Evolutionary conservation across 2,797 vertebrate genomes (phyloP), one percentile per base, ranked within the genome.

Genomic region (Morus bassanus): DNA sequence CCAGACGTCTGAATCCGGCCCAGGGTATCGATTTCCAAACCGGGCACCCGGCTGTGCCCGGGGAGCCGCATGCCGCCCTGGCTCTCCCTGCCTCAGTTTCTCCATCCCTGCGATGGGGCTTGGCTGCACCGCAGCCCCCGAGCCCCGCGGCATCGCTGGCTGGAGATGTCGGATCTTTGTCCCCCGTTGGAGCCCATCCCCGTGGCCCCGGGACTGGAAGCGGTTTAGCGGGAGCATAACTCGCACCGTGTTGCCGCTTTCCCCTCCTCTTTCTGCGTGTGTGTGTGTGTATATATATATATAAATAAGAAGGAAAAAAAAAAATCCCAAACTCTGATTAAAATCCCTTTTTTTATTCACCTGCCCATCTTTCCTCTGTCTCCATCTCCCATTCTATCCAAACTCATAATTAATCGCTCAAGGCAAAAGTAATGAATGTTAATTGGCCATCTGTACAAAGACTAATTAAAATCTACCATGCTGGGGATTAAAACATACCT

Each of bases 401-500:
- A 98, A 98, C 98, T 98, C 98, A 98, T 98, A 98, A 98, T 98
- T 98, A 98, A 98, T 98, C 97, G 98, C 98, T 98, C 98, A 98
- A 98, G 98, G 98, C 98, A 98, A 98, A 98, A 98, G 98, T 98
- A 98, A 98, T 98, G 98, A 98, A 98, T 98, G 98, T 98, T 98
- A 99, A 98, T 99, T 98, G 98, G 98, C 98, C 98, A 98, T 98
- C 98, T 98, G 98, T 98, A 98, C 98, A 98, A 98, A 98, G 98
- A 98, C 98, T 98, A 98, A 98, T 98, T 99, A 98, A 98, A 98
- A 98, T 98, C 98, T 98, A 98, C 98, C 98, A 98, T 98, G 98
- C 98, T 98, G 98, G 98, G 98, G 98, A 98, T 98, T 98, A 97
- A 98, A 98, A 98, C 98, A 98, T 98, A 98, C 98, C 98, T 98